Percentiles rank a stretch among this genome's conserved stretches.
These are phyloP conservation scores for Aphodius sticticus DNA, from an alignment of 2,888 invertebrate genomes.

Conservation along the genomic window DNA sequence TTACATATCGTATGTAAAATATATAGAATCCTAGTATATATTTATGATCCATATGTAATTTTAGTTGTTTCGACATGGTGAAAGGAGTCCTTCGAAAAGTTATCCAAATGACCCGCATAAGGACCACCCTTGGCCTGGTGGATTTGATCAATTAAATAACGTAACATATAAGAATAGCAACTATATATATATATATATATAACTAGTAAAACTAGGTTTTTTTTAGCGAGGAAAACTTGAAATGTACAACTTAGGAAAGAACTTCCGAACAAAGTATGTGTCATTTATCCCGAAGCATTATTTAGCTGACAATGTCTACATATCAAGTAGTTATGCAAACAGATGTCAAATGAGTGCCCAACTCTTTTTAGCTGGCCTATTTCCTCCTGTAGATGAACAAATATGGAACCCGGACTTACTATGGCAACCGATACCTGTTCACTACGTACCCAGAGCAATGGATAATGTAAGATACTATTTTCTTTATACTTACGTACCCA, in stretches of 20 bases:
- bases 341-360: constrained; percentile 89
- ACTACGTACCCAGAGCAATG: constrained; percentile 71
- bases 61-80: constrained; percentile 85
- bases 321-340: constrained; percentile 81
- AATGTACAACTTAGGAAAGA: constrained; percentile 76
- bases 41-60: constrained; percentile 40
- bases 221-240: constrained; percentile 78
- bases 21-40: neutral
- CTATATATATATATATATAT: no score
- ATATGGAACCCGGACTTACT: constrained; percentile 70
- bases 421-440: constrained; percentile 92
- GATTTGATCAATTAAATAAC: constrained; percentile 82
- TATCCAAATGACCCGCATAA: constrained; percentile 85
- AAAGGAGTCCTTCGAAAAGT: constrained; percentile 76
- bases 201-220: constrained; percentile 19
- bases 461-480: constrained; percentile 72
- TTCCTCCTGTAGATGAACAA: constrained; percentile 70
- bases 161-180: constrained; percentile 60
- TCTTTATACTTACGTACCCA: neutral
- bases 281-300: constrained; percentile 71
- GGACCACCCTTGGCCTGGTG: constrained; percentile 81
- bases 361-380: constrained; percentile 80
- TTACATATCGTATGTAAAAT: constrained; percentile 33
- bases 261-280: constrained; percentile 74
- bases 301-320: constrained; percentile 67